These are phyloP conservation scores for Brenthis hecate DNA, from an alignment of 2,888 invertebrate species.

Conservation along the genomic window DNA sequence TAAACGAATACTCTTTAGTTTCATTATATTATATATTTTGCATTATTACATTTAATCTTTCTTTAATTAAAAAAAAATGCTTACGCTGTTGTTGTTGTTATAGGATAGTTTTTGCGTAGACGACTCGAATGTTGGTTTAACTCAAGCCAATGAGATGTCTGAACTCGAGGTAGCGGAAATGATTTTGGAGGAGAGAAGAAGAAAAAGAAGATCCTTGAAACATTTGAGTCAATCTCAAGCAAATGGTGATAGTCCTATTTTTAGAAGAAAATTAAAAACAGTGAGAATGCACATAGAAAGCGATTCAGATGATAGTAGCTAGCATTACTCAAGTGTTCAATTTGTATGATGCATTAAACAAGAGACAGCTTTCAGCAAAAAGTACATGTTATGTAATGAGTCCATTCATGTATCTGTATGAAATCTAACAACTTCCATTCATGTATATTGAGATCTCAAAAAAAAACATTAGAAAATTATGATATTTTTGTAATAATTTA, in stretches of 20 bases:
- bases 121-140: conserved; percentile 80
- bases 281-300: conserved; percentile 63
- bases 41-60: not conserved
- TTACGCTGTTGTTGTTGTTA: conserved; percentile 42
- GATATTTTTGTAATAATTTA: no score
- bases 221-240: conserved; percentile 26
- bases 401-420: no score
- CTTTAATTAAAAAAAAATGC: not conserved
- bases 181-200: conserved; percentile 65
- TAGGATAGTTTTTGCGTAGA: conserved; percentile 86
- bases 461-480: no score
- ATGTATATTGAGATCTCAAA: no score
- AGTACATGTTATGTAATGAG: no score
- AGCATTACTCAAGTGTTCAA: conserved; percentile 24
- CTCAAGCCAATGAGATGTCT: conserved; percentile 72
- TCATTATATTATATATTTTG: not conserved
- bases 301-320: conserved; percentile 71
- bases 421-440: no score
- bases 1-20: not conserved
- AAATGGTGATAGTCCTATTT: conserved; percentile 60
- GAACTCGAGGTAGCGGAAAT: conserved; percentile 85
- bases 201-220: conserved; percentile 44
- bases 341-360: no score
- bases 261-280: conserved; percentile 57
- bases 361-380: no score